Percentiles rank a stretch among this genome's conserved stretches.
These are phyloP conservation scores for Melinaea menophilus DNA, from an alignment of 2,888 invertebrate species.

Conservation along the genomic window DNA sequence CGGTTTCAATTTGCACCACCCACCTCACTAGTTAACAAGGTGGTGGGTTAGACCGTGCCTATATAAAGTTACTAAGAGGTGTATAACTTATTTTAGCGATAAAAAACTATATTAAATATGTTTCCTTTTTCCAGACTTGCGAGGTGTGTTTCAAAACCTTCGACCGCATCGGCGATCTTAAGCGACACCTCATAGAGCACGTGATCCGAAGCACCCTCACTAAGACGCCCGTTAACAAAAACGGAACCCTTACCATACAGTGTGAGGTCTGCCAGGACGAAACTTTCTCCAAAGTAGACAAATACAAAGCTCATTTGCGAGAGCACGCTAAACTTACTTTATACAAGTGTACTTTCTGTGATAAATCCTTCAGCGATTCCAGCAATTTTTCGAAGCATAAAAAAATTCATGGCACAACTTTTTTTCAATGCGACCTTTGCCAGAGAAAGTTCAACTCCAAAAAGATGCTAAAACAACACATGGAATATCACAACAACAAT, in stretches of 20 bases:
- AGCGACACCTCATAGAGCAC: conserved; percentile 72
- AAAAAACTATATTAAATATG: too few relatives aligned
- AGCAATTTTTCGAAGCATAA: conserved; percentile 75
- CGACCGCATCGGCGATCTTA: conserved; percentile 65
- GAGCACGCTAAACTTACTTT: conserved; percentile 70
- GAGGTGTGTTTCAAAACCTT: conserved; percentile 63
- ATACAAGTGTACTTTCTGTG: conserved; percentile 70
- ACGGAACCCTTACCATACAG: conserved; percentile 55
- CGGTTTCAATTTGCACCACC: too few relatives aligned
- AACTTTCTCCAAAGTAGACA: conserved; percentile 60
- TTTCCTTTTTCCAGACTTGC: conserved; percentile 50
- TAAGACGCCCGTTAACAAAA: conserved; percentile 54
- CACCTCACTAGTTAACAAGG: too few relatives aligned
- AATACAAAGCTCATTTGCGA: conserved; percentile 67
- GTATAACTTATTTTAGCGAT: too few relatives aligned
- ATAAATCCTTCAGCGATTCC: conserved; percentile 72
- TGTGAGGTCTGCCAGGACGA: conserved; percentile 61
- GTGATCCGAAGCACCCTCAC: conserved; percentile 61
- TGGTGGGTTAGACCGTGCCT: too few relatives aligned
- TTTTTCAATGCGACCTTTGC: conserved; percentile 68
- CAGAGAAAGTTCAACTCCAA: conserved; percentile 71
- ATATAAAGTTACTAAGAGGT: too few relatives aligned
- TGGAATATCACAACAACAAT: conserved; percentile 64
- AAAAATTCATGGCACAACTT: conserved; percentile 63
- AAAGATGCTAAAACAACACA: conserved; percentile 65